phyloP scores from a whole-genome alignment of 2,797 vertebrate genomes.

The Benthosema pterotum region DNA sequence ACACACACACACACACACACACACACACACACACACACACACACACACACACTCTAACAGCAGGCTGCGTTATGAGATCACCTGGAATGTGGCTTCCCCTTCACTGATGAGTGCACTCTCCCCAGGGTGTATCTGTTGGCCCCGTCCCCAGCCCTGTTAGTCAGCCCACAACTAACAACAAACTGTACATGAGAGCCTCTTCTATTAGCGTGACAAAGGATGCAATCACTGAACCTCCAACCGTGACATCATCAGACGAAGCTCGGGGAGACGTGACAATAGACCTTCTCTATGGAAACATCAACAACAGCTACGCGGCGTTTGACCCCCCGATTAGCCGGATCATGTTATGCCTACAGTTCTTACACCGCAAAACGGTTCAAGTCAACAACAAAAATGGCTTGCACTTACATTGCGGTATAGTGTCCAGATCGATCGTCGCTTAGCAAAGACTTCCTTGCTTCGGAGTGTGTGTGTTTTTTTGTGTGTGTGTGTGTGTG shows the following conservation, averaged over 20 bases:
- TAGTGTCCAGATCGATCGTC: constrained; percentile 38
- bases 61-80: constrained; percentile 42
- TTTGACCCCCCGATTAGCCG: constrained; percentile 2
- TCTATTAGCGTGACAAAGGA: constrained; percentile 49
- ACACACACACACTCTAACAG: not conserved
- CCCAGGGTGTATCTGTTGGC: constrained; percentile 27
- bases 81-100: constrained; percentile 15
- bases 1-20: constrained; percentile 1
- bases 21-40: not conserved
- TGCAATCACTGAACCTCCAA: constrained; percentile 40
- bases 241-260: constrained; percentile 35
- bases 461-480: constrained; percentile 22
- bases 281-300: constrained; percentile 28
- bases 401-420: constrained; percentile 55
- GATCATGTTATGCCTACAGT: constrained; percentile 20
- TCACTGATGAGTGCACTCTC: not conserved
- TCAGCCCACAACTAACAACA: constrained; percentile 35
- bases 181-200: constrained; percentile 37
- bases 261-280: constrained; percentile 46
- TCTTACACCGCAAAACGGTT: constrained; percentile 13
- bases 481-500: constrained; percentile 9
- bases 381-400: constrained; percentile 35
- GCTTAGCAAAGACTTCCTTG: constrained; percentile 35
- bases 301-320: constrained; percentile 29
- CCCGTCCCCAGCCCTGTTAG: constrained; percentile 40